phyloP scores from a whole-genome alignment of 2,888 invertebrate species.

The Dolomedes plantarius region DNA sequence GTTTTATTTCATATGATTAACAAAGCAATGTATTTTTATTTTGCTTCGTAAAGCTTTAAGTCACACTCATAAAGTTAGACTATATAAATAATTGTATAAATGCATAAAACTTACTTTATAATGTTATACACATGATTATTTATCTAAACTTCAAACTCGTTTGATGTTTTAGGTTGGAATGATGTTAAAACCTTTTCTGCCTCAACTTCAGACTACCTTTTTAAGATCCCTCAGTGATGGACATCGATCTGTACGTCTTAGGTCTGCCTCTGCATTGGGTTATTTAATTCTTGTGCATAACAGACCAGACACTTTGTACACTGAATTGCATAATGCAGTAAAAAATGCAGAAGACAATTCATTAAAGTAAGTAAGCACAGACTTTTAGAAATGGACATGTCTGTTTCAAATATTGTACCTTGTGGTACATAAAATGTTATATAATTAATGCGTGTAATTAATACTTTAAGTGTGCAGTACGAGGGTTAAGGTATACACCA shows the following conservation, averaged over 20 bases:
- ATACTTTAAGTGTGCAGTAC: too few relatives aligned
- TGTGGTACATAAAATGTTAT: too few relatives aligned
- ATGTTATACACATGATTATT: too few relatives aligned
- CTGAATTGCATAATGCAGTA: constrained; percentile 91
- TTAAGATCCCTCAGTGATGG: constrained; percentile 95
- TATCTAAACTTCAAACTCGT: too few relatives aligned
- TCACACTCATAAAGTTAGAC: too few relatives aligned
- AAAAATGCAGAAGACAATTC: constrained; percentile 89
- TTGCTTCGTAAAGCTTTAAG: too few relatives aligned
- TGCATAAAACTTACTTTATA: too few relatives aligned
- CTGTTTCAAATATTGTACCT: not conserved
- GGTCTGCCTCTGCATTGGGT: constrained; percentile 91
- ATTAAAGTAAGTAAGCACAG: constrained; percentile 77
- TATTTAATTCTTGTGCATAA: constrained; percentile 93
- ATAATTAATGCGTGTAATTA: too few relatives aligned
- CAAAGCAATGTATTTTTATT: too few relatives aligned
- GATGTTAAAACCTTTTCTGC: constrained; percentile 97
- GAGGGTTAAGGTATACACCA: too few relatives aligned
- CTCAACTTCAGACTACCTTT: constrained; percentile 98
- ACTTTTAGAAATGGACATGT: not conserved
- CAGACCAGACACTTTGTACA: constrained; percentile 94
- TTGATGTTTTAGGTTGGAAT: constrained; percentile 90
- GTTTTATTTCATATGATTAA: too few relatives aligned
- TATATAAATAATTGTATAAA: too few relatives aligned
- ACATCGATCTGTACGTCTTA: constrained; percentile 89